phyloP scores from a whole-genome alignment of 2,888 invertebrate genomes.

The Fissipunctia ypsillon region DNA sequence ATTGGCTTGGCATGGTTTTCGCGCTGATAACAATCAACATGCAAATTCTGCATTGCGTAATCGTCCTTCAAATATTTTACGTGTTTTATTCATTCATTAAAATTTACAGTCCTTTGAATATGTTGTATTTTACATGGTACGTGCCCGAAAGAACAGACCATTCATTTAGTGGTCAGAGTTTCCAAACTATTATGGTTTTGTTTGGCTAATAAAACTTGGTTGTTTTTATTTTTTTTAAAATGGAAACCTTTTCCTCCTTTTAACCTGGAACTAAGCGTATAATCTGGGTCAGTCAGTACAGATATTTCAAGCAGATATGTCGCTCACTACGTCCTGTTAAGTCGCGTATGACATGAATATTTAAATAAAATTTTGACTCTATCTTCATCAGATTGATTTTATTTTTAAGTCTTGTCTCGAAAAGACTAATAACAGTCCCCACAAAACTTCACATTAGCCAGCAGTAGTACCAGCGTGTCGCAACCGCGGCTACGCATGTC shows the following conservation, averaged over 20 bases:
- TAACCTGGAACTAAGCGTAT: background rate
- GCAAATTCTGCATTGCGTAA: conserved; percentile 61
- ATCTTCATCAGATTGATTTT: background rate
- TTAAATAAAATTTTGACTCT: no score
- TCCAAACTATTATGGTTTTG: background rate
- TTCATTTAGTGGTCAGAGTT: background rate
- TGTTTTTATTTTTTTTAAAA: no score
- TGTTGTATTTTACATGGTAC: conserved; percentile 5
- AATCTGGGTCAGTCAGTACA: background rate
- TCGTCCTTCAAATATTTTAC: conserved; percentile 60
- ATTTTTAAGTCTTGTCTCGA: background rate
- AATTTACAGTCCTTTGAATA: conserved; percentile 31
- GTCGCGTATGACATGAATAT: no score
- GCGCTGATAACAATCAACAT: conserved; percentile 61
- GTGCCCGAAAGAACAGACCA: conserved; percentile 4
- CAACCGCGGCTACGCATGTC: conserved; percentile 72
- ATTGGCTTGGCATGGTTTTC: conserved; percentile 61
- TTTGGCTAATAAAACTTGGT: background rate
- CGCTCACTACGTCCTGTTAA: no score
- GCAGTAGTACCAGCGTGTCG: conserved; percentile 61
- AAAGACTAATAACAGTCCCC: conserved; percentile 10
- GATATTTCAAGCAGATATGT: background rate
- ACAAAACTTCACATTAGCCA: conserved; percentile 22
- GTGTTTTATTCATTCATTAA: conserved; percentile 56
- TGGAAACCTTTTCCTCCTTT: background rate